Conservation (phyloP, 1,140 invertebrate genomes). For the Tetramorium parvispinum region DNA sequence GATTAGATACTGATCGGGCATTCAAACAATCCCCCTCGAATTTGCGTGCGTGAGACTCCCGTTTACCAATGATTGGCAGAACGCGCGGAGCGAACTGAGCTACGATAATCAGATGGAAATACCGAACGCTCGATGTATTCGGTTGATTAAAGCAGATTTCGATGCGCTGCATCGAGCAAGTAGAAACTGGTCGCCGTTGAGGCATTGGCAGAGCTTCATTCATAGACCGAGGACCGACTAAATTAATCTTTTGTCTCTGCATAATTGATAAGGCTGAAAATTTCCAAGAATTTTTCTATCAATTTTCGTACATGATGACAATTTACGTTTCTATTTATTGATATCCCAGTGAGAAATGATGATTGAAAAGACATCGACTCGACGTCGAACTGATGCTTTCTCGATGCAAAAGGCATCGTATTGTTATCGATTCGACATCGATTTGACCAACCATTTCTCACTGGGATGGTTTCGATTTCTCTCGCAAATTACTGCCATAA, state of each 20-base stretch:
- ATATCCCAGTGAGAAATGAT: too few species aligned
- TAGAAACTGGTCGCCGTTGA: background rate
- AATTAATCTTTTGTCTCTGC: background rate
- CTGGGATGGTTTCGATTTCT: background rate
- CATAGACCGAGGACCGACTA: background rate
- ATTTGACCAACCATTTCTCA: background rate
- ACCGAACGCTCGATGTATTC: slow-evolving; percentile 8
- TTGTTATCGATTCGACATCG: too few species aligned
- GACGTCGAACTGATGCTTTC: too few species aligned
- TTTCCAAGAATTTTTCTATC: background rate
- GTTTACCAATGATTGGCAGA: slow-evolving; percentile 25
- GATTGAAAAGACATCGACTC: too few species aligned
- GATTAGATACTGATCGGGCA: slow-evolving; percentile 5
- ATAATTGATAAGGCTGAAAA: background rate
- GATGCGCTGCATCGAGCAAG: slow-evolving; percentile 10
- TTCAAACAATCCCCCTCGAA: slow-evolving; percentile 18
- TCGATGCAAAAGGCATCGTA: too few species aligned
- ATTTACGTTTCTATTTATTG: too few species aligned
- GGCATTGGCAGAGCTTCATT: background rate
- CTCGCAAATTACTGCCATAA: background rate
- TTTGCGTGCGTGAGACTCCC: background rate
- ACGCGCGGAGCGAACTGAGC: background rate
- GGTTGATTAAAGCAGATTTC: slow-evolving; percentile 35
- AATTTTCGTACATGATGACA: background rate
- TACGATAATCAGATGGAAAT: slow-evolving; percentile 38